Evolutionary conservation across 2,888 invertebrate species (phyloP), one percentile per base, ranked within the genome.

Genomic region (Catocala nupta): DNA sequence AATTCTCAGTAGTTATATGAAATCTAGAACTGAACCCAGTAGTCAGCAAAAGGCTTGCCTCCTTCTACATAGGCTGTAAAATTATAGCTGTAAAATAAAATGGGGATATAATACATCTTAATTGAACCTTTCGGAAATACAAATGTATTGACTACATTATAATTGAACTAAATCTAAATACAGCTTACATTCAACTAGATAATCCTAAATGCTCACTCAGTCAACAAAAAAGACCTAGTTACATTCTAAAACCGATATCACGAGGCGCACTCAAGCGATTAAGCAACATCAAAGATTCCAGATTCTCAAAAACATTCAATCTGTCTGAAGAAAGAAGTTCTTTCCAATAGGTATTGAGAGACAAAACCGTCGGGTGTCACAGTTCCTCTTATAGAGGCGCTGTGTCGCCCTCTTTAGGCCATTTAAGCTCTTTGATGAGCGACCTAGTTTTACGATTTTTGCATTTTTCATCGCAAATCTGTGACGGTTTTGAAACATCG

Each of bases 401-500:
- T 62, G 74, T 70, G 80, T 81, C 78, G 60, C 75, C 73, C 71
- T 72, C 78, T 75, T 72, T 69, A 78, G 79, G 78, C 77, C 77
- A 81, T 86, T 88, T 86, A 84, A 81, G 81, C 78, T 76, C 82
- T 79, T 83, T 84, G 74, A 71, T 59, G 66, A 64, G 77, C 80
- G 85, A 77, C 84, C 86, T 70, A 86, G 74, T 85, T 87, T 59
- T 75, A 70, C 77, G 73, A 71, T 77, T 82, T 87, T 83, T 83
- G 81, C 84, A 85, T 85, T 84, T 87, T 87, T 84, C 80, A 84
- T 76, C 76, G 73, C 75, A 54, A 73, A 65, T 73, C 71, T 63
- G 63, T 52, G 54, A 55, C 67, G 68, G 62, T 70, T 78, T 75
- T 75, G 78, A 81, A 69, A 66, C 71, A 75, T 80, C 67, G 9